Evolutionary conservation across 2,113 vertebrate species (phyloP).

Genomic region (Prinia subflava): DNA sequence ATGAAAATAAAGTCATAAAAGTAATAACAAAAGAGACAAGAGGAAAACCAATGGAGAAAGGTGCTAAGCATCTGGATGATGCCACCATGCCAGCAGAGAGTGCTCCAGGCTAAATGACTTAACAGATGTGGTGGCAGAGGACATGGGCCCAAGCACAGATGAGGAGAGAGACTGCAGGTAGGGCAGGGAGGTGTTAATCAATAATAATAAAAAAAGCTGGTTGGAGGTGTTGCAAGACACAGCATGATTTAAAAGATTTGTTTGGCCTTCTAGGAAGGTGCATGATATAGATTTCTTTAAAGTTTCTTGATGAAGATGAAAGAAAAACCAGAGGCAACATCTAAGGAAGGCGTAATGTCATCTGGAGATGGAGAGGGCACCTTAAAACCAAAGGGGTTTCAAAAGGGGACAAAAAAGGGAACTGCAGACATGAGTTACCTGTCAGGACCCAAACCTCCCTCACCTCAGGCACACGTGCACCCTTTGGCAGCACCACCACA

Average conservation of each 20-base stretch:
- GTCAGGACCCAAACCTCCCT: neutral
- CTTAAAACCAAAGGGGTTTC: neutral
- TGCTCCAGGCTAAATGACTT: neutral
- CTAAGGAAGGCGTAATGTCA: neutral
- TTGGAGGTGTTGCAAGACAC: neutral
- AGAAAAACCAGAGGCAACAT: neutral
- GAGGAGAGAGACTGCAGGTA: neutral
- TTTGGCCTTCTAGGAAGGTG: neutral
- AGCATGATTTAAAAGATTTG: neutral
- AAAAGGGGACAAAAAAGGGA: neutral
- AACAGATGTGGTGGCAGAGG: neutral
- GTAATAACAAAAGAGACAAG: neutral
- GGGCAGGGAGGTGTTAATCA: neutral
- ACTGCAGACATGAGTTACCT: neutral
- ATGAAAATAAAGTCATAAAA: neutral
- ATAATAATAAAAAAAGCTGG: neutral
- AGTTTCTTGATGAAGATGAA: neutral
- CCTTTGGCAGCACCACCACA: neutral
- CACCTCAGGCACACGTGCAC: rapidly evolving
- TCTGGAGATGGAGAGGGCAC: neutral
- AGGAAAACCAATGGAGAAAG: neutral
- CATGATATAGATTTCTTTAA: neutral
- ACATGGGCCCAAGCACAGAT: neutral
- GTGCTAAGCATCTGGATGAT: neutral
- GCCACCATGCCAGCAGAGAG: rapidly evolving